These are phyloP conservation scores for Microcebus jonahi DNA, from an alignment of 2,113 vertebrate species.

Conservation along the genomic window DNA sequence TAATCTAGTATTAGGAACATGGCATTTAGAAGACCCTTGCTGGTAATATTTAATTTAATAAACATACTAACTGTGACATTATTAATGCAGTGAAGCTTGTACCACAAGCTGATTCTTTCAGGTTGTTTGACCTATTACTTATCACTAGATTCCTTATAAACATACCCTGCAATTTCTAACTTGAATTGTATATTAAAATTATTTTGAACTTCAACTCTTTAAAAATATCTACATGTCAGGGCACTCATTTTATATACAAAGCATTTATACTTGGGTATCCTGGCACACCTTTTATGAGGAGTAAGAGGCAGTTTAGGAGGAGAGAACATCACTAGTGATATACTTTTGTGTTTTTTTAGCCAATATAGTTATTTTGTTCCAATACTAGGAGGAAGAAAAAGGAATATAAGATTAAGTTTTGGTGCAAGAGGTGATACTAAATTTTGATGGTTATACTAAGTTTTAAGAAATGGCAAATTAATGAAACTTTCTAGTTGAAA, in stretches of 20 bases:
- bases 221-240: slow-evolving; percentile 36
- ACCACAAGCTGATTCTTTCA: slow-evolving; percentile 78
- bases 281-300: not conserved
- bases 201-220: slow-evolving; percentile 58
- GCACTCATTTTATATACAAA: slow-evolving; percentile 21
- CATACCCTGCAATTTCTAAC: slow-evolving; percentile 52
- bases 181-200: slow-evolving; percentile 52
- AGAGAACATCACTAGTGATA: not conserved
- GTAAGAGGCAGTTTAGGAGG: not conserved
- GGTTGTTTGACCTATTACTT: slow-evolving; percentile 73
- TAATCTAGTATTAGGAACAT: slow-evolving; percentile 70
- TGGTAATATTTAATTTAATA: slow-evolving; percentile 78
- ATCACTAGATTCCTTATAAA: slow-evolving; percentile 68
- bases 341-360: slow-evolving; percentile 38
- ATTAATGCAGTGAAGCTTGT: slow-evolving; percentile 80
- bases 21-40: slow-evolving; percentile 75
- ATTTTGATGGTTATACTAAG: slow-evolving; percentile 24
- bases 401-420: slow-evolving; percentile 24
- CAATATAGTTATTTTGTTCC: slow-evolving; percentile 29
- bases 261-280: slow-evolving; percentile 18
- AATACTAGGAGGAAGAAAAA: not conserved
- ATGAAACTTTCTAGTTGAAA: slow-evolving; percentile 48
- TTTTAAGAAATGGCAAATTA: slow-evolving; percentile 61
- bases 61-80: slow-evolving; percentile 80
- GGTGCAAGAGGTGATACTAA: not conserved